Evolutionary conservation across 1,140 invertebrate species (phyloP).

Genomic region (Orchestia grillus): DNA sequence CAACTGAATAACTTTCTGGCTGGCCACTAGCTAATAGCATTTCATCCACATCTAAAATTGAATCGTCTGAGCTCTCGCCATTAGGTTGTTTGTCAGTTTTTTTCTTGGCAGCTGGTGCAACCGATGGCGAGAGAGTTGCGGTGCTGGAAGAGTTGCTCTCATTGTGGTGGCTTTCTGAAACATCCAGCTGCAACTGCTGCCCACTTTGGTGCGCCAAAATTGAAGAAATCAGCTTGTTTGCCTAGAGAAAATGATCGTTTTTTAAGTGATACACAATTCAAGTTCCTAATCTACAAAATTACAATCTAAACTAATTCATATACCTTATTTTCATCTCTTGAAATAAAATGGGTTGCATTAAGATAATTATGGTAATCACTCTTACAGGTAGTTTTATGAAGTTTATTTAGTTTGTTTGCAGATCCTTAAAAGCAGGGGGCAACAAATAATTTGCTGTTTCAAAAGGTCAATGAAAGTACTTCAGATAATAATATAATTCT

Average conservation of each 20-base stretch:
- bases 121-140: neutral
- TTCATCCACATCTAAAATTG: slow-evolving; percentile 32
- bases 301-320: neutral
- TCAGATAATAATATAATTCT: too few relatives aligned
- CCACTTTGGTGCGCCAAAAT: slow-evolving; percentile 26
- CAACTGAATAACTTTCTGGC: neutral
- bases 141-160: neutral
- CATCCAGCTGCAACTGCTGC: neutral
- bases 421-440: too few relatives aligned
- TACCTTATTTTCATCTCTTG: too few relatives aligned
- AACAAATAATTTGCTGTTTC: too few relatives aligned
- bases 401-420: too few relatives aligned
- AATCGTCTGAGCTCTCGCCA: neutral
- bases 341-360: too few relatives aligned
- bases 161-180: neutral
- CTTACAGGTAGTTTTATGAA: too few relatives aligned
- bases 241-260: neutral
- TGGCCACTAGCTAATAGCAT: neutral
- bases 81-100: neutral
- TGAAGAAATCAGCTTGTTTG: neutral
- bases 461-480: too few relatives aligned
- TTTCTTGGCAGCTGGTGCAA: neutral
- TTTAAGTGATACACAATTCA: neutral
- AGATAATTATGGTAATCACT: too few relatives aligned
- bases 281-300: neutral